Evolutionary conservation across 2,113 vertebrate genomes (phyloP).

Genomic region (Colistium nudipinnis): DNA sequence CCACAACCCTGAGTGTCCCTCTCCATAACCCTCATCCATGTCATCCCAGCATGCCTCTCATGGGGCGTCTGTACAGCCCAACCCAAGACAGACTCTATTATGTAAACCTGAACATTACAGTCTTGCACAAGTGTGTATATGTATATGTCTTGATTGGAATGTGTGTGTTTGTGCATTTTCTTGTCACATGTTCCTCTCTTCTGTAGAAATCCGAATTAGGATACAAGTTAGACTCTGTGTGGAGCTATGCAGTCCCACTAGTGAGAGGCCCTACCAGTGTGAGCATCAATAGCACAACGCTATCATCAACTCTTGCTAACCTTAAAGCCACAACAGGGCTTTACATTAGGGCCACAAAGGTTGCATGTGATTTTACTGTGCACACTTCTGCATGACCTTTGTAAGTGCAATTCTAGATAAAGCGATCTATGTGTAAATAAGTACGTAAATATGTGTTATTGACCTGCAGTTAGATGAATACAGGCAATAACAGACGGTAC

Average conservation of each 20-base stretch:
- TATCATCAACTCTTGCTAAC: slow-evolving; percentile 6
- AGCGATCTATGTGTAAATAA: too few species aligned
- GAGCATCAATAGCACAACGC: slow-evolving; percentile 27
- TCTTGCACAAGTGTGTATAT: slow-evolving; percentile 78
- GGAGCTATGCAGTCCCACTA: slow-evolving; percentile 26
- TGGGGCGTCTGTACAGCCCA: slow-evolving; percentile 80
- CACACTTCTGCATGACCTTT: neutral
- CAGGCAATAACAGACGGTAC: too few species aligned
- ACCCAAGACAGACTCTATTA: slow-evolving; percentile 84
- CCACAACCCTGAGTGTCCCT: slow-evolving; percentile 22
- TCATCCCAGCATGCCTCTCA: slow-evolving; percentile 19
- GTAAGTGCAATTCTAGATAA: neutral
- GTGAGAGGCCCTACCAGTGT: slow-evolving; percentile 31
- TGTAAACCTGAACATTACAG: slow-evolving; percentile 85
- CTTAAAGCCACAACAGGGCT: neutral
- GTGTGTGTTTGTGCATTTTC: slow-evolving; percentile 64
- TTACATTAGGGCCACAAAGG: neutral
- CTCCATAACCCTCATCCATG: slow-evolving; percentile 40
- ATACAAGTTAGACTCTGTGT: slow-evolving; percentile 54
- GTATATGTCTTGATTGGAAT: slow-evolving; percentile 68
- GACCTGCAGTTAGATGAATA: too few species aligned
- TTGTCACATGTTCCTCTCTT: slow-evolving; percentile 62
- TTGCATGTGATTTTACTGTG: neutral
- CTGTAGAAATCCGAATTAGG: slow-evolving; percentile 65
- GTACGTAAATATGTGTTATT: too few species aligned